A percentile compares a stretch with the other conserved stretches of the same genome.
These are phyloP conservation scores for Phocoena phocoena DNA, from an alignment of 2,113 vertebrate species.

Conservation along the genomic window DNA sequence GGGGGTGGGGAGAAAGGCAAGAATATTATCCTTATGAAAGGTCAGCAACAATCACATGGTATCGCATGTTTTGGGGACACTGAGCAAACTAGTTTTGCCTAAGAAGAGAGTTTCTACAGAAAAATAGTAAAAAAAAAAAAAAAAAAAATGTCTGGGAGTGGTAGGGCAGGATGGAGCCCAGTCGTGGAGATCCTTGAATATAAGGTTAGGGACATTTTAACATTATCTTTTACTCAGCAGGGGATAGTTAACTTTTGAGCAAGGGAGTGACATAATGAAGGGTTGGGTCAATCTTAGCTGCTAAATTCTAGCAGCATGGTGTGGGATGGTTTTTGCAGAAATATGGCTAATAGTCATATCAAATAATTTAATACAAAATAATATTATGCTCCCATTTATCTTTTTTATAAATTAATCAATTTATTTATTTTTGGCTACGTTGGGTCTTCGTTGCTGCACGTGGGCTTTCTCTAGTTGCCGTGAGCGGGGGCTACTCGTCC, in stretches of 20 bases:
- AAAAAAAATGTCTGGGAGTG: not conserved
- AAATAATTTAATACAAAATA: slow-evolving; percentile 11
- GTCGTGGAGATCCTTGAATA: not conserved
- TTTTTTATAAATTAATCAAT: not conserved
- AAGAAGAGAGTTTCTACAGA: slow-evolving; percentile 18
- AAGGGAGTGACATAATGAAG: not conserved
- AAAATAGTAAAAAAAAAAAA: not conserved
- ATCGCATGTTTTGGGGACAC: not conserved
- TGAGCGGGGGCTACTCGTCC: not conserved
- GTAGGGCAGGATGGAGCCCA: not conserved
- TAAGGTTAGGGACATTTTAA: not conserved
- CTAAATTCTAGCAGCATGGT: not conserved
- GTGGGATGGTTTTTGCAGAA: not conserved
- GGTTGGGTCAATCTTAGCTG: not conserved
- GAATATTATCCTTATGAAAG: not conserved
- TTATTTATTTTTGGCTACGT: not conserved
- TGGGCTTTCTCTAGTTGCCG: not conserved
- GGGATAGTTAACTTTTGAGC: not conserved
- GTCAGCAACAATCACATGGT: not conserved
- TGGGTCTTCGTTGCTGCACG: no score
- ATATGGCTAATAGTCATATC: not conserved
- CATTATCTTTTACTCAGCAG: not conserved
- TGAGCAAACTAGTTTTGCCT: not conserved
- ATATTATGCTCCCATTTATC: not conserved
- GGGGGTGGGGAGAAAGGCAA: not conserved